phyloP scores from a whole-genome alignment of 30 jellyfish, hydroid and myxozoan species.

The Mastigias papua region DNA sequence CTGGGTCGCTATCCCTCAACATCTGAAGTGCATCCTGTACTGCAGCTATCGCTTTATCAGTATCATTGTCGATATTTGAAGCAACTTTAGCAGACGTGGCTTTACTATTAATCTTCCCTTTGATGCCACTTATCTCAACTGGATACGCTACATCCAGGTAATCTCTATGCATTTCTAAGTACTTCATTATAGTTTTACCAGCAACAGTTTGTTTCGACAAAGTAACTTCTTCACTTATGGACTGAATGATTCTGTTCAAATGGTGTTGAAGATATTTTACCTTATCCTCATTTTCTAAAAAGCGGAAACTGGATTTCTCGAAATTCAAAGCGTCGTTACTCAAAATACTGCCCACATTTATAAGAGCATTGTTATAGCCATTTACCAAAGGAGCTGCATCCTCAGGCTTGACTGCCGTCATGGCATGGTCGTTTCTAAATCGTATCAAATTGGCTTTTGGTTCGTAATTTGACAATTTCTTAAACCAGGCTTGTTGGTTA shows the following conservation, averaged over 20 bases:
- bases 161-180: conserved; percentile 70
- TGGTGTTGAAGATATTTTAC: conserved; percentile 78
- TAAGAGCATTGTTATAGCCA: conserved; percentile 66
- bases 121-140: conserved; percentile 40
- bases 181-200: conserved; percentile 73
- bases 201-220: conserved; percentile 71
- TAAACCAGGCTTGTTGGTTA: conserved; percentile 83
- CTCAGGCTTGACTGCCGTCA: conserved; percentile 7
- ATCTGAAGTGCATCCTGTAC: conserved; percentile 61
- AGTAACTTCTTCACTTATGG: conserved; percentile 72
- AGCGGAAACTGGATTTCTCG: conserved; percentile 33
- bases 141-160: conserved; percentile 67
- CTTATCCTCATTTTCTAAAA: conserved; percentile 26
- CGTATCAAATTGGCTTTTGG: conserved; percentile 62
- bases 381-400: conserved; percentile 26
- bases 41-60: conserved; percentile 54
- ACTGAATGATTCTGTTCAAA: conserved; percentile 71
- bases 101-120: conserved; percentile 52
- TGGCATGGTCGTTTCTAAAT: conserved; percentile 57
- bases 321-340: neutral
- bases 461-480: conserved; percentile 78
- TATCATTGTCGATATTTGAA: conserved; percentile 61
- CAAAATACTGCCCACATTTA: conserved; percentile 71
- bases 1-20: conserved; percentile 32
- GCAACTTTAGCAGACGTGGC: conserved; percentile 66